Evolutionary conservation across 2,113 vertebrate species (phyloP), one percentile per base, ranked within the genome.

Genomic region (Dipodomys merriami): DNA sequence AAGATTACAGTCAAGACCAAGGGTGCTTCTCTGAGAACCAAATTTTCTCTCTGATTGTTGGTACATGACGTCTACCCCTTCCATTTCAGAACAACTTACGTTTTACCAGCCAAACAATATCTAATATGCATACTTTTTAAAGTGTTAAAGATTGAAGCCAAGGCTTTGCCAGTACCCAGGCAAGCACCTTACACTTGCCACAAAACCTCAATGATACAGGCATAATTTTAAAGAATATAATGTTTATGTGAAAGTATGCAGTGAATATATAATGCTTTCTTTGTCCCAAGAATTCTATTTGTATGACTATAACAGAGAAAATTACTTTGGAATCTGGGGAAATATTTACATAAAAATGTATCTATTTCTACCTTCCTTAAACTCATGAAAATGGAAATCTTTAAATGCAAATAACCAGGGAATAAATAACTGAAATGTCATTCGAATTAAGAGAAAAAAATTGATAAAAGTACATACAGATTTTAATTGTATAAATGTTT

Each of bases 281-380:
- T 88, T 76, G 67, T 20, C 33, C 1, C 13, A 83, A 29, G 6
- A 60, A 83, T 71, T 49, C 11, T 82, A 53, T 22, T n/a, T n/a
- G 44, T 49, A 35, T 27, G 71, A 71, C 73, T 57, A 73, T 10
- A 57, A 57, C 53, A 57, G 53, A 57, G 53, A 57, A 57, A 57
- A 57, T 57, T 57, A 57, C 12, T 77, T 5, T 91, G 60, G 77
- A 95, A 78, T 72, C 18, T 79, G 33, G 16, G 86, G 22, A 91
- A 62, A 86, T 80, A 91, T 57, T 90, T 62, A 68, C 39, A 39
- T 57, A 22, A 83, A 85, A 95, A 82, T 4, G 49, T 76, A 80
- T 33, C 86, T 71, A 90, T 88, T 85, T 91, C 30, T 29, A 60
- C 29, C 44, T 81, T 77, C 11, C 83, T 62, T 60, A 22, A 25